A percentile compares a stretch with the other conserved stretches of the same genome.
Conservation (phyloP, 53 echinoderm and acorn worm genomes). For the Temnopleurus reevesii region DNA sequence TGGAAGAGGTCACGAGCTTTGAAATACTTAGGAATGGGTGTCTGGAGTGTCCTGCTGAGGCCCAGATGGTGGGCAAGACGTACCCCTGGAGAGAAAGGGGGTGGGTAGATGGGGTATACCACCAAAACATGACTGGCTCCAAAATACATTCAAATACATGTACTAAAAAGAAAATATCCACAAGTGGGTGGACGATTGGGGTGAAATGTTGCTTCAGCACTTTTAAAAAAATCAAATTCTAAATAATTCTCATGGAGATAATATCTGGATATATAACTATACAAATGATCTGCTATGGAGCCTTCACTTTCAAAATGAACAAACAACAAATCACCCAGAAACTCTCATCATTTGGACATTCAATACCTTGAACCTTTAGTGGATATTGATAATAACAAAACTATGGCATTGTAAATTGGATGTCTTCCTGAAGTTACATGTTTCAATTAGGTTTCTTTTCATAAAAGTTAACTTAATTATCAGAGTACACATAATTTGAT, state of each 20-base stretch:
- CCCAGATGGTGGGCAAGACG: conserved; percentile 29
- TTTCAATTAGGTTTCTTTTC: too few species aligned
- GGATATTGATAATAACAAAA: too few species aligned
- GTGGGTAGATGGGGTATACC: not conserved
- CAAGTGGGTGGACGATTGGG: not conserved
- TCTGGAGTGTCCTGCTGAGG: conserved; percentile 31
- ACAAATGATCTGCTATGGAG: too few species aligned
- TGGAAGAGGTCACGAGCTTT: conserved; percentile 2
- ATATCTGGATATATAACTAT: not conserved
- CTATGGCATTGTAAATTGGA: too few species aligned
- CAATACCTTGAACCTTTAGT: too few species aligned
- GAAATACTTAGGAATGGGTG: conserved; percentile 31
- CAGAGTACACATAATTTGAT: too few species aligned
- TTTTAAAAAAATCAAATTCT: too few species aligned
- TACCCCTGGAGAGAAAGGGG: not conserved
- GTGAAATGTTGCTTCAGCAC: not conserved
- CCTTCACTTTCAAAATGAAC: too few species aligned
- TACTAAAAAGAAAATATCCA: not conserved
- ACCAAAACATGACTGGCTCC: not conserved
- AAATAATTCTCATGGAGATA: not conserved
- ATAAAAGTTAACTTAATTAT: too few species aligned
- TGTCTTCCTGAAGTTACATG: too few species aligned
- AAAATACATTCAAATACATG: not conserved
- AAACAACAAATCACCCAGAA: too few species aligned
- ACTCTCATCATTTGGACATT: too few species aligned